Evolutionary conservation across 2,113 vertebrate species (phyloP), one percentile per base, ranked within the genome.

Genomic region (Phrynosoma blainvillii): DNA sequence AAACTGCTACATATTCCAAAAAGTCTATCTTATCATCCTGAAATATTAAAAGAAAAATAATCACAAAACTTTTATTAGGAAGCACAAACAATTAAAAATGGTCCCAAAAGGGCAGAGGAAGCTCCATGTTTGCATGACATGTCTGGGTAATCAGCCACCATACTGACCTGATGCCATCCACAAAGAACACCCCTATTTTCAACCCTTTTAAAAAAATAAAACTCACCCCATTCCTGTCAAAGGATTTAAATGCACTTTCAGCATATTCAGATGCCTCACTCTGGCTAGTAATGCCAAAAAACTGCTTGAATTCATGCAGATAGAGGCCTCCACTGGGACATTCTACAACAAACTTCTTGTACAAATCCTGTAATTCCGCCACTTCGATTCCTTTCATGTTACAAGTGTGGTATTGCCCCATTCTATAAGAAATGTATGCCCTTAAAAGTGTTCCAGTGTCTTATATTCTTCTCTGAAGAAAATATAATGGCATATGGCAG

Each of bases 11-110:
- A 87, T 96, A 97, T 94, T 97, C 96, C 1, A 97, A 94, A 91
- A 97, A 97, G 88, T 97, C 97, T 16, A 97, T 97, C 0, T 96
- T 97, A 10, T 97, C 97, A 93, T 97, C 97, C 97, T 97, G 82
- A 82, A 93, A 93, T 30, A 74, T 1, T 56, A 85, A 10, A 52
- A n/a, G 10, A 66, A 70, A 65, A 76, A 52, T 13, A 47, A 4
- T 71, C 27, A 66, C 40, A 18, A 20, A 14, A 83, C 32, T 32
- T 20, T 20, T 71, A 71, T 2, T 16, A 21, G 2, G 23, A 56
- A 84, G 20, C 30, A 23, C 42, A 14, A 52, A 52, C 1, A 8
- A 52, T 20, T n/a, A 32, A 56, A 36, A 25, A 73, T 14, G 14
- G 6, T 70, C 32, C 75, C 25, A 54, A 30, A 42, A 47, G 27